phyloP scores from a whole-genome alignment of 2,113 vertebrate species.

The Halcyon malimbica region DNA sequence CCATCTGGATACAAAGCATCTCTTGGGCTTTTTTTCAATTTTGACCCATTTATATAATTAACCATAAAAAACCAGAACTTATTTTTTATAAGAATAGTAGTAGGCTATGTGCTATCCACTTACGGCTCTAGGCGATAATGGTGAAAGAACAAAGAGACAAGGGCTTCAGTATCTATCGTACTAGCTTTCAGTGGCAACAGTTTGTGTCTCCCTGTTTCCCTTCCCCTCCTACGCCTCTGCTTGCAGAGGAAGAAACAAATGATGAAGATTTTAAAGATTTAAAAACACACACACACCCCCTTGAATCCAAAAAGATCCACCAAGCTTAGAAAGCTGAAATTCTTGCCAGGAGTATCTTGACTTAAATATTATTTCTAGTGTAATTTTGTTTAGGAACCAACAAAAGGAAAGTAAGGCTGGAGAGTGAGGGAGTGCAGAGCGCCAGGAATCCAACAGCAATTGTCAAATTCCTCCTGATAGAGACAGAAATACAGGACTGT shows the following conservation, averaged over 20 bases:
- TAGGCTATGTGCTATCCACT: background rate
- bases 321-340: background rate
- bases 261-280: background rate
- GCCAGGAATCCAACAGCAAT: background rate
- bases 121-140: rapidly evolving
- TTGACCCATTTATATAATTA: background rate
- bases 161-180: background rate
- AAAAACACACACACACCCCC: background rate
- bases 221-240: background rate
- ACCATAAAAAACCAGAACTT: background rate
- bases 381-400: background rate
- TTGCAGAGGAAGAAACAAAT: background rate
- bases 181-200: background rate
- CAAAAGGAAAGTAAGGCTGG: background rate
- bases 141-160: background rate
- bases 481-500: background rate
- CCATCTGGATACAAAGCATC: background rate
- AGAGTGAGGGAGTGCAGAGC: background rate
- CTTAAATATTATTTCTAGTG: background rate
- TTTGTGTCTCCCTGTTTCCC: background rate
- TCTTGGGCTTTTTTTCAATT: background rate
- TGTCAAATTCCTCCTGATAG: background rate
- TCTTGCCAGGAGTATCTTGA: background rate
- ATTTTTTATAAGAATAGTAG: background rate
- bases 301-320: rapidly evolving